These are phyloP conservation scores for Lamprotornis superbus DNA, from an alignment of 2,113 vertebrate species.

Conservation along the genomic window DNA sequence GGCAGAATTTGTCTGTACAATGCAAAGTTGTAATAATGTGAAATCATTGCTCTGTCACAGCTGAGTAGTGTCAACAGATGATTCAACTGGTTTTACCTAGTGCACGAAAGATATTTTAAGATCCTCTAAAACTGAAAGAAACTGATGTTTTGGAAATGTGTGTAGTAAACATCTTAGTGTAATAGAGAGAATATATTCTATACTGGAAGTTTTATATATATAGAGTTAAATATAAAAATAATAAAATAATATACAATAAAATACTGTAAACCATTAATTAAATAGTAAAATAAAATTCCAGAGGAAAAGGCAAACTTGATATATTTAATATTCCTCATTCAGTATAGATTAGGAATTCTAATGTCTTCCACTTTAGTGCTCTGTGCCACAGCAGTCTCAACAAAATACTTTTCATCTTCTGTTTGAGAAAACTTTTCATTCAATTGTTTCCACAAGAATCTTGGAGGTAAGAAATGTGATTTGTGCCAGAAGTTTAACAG, in stretches of 20 bases:
- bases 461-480: neutral
- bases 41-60: neutral
- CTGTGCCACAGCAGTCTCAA: neutral
- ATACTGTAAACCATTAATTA: neutral
- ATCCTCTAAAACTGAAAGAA: neutral
- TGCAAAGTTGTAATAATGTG: neutral
- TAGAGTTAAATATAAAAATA: neutral
- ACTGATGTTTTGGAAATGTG: neutral
- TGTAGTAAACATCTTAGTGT: neutral
- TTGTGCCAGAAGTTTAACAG: neutral
- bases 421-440: neutral
- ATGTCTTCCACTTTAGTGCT: neutral
- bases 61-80: neutral
- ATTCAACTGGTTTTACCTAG: neutral
- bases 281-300: neutral
- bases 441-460: neutral
- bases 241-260: neutral
- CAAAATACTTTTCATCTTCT: neutral
- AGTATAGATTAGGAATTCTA: neutral
- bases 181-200: neutral
- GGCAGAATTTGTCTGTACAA: neutral
- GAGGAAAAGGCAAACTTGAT: neutral
- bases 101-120: neutral
- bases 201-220: neutral
- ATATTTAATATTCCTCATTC: neutral